A percentile compares a stretch with the other conserved stretches of the same genome.
Evolutionary conservation across 2,888 invertebrate species (phyloP).

Genomic region (Ichneumoninae sp.): DNA sequence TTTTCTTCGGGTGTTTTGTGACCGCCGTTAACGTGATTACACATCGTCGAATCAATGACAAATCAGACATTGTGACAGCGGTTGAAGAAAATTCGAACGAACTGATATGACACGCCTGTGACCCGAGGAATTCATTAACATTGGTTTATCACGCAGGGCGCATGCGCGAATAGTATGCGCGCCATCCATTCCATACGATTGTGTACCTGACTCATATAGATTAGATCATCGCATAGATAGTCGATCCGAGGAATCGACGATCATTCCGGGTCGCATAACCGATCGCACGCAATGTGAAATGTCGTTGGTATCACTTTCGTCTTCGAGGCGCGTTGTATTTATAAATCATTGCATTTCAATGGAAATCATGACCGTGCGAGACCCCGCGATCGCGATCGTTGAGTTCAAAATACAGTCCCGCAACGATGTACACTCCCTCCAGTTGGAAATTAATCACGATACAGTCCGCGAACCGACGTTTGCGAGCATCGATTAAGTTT

Average conservation of each 20-base stretch:
- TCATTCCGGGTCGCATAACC: not conserved
- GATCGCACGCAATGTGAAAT: constrained; percentile 3
- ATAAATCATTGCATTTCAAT: constrained; percentile 20
- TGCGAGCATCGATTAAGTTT: constrained; percentile 36
- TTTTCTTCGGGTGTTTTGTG: not conserved
- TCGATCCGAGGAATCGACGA: not conserved
- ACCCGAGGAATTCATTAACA: constrained; percentile 28
- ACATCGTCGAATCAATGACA: not conserved
- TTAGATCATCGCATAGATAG: not conserved
- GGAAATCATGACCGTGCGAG: constrained; percentile 12
- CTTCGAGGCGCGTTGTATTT: not conserved
- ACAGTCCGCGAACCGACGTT: constrained; percentile 14
- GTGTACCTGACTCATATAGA: constrained; percentile 12
- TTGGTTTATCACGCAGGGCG: not conserved
- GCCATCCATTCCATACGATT: not conserved
- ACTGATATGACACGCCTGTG: constrained; percentile 15
- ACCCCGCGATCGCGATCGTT: constrained; percentile 13
- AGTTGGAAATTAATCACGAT: constrained; percentile 37
- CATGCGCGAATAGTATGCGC: not conserved
- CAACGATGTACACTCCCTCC: constrained; percentile 29
- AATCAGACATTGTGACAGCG: not conserved
- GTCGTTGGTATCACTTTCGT: not conserved
- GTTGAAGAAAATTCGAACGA: not conserved
- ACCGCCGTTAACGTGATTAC: not conserved
- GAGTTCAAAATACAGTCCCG: not conserved